phyloP scores from a whole-genome alignment of 2,797 vertebrate genomes.

The Galaxias olidus region DNA sequence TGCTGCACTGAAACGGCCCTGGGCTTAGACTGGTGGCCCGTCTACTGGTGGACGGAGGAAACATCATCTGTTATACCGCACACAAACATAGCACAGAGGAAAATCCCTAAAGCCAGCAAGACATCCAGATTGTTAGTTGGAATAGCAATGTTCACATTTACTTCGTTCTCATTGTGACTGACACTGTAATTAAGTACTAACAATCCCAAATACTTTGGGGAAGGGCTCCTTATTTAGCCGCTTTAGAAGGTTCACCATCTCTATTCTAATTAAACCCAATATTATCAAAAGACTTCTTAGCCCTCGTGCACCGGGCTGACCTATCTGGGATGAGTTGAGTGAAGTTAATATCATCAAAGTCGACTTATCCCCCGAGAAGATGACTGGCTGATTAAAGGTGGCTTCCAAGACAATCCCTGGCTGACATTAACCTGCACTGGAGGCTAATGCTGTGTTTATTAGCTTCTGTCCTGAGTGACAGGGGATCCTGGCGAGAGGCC shows the following conservation, averaged over 20 bases:
- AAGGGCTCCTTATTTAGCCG: not conserved
- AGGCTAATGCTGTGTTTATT: slow-evolving; percentile 65
- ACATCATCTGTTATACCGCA: not conserved
- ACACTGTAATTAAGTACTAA: too few relatives aligned
- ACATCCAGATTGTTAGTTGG: too few relatives aligned
- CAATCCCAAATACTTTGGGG: too few relatives aligned
- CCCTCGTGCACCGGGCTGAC: slow-evolving; percentile 44
- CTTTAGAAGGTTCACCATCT: slow-evolving; percentile 21
- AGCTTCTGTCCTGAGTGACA: slow-evolving; percentile 60
- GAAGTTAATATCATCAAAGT: slow-evolving; percentile 63
- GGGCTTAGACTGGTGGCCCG: slow-evolving; percentile 58
- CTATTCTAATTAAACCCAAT: slow-evolving; percentile 50
- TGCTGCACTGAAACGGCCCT: slow-evolving; percentile 61
- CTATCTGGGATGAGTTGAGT: slow-evolving; percentile 54
- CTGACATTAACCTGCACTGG: slow-evolving; percentile 66
- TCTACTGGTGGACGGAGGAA: slow-evolving; percentile 34
- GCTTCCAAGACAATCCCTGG: slow-evolving; percentile 62
- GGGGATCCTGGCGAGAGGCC: slow-evolving; percentile 29
- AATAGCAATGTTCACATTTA: too few relatives aligned
- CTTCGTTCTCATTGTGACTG: too few relatives aligned
- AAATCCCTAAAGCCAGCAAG: too few relatives aligned
- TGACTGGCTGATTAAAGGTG: slow-evolving; percentile 62
- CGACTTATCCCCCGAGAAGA: slow-evolving; percentile 42
- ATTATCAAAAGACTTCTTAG: slow-evolving; percentile 52
- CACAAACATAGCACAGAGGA: too few relatives aligned